phyloP scores from a whole-genome alignment of 2,888 invertebrate genomes.

The Rotaria socialis region DNA sequence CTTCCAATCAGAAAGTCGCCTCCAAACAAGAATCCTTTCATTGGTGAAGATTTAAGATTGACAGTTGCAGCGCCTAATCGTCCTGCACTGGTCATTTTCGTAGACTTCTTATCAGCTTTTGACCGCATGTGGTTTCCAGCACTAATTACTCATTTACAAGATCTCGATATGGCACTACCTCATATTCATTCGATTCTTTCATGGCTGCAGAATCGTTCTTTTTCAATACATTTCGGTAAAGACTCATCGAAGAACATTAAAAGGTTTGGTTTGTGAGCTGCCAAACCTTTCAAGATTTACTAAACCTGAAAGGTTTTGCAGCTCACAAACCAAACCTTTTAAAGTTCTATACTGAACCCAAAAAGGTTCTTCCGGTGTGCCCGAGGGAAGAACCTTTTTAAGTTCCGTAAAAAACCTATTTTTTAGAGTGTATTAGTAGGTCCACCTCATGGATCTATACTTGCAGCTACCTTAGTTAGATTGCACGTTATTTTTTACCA shows the following conservation, averaged over 20 bases:
- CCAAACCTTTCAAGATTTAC: too few species aligned
- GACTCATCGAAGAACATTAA: not conserved
- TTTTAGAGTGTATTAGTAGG: not conserved
- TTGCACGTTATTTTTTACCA: not conserved
- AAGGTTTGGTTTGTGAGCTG: too few species aligned
- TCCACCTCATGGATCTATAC: not conserved
- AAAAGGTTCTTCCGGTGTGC: too few species aligned
- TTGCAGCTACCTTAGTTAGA: not conserved
- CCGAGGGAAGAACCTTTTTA: too few species aligned
- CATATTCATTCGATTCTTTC: not conserved
- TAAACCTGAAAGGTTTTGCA: too few species aligned
- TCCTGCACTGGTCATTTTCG: not conserved
- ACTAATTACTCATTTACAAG: not conserved
- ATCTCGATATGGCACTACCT: not conserved
- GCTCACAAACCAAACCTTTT: too few species aligned
- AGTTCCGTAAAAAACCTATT: too few species aligned
- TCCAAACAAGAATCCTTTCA: not conserved
- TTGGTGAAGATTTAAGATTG: not conserved
- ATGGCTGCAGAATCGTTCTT: not conserved
- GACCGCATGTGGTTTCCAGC: not conserved
- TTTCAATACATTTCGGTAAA: not conserved
- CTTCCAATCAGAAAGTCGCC: rapidly evolving
- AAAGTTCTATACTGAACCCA: too few species aligned
- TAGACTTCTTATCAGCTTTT: not conserved
- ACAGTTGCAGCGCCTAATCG: not conserved